Conservation (phyloP, 1,140 invertebrate genomes). For the Phymorhynchus buccinoides region DNA sequence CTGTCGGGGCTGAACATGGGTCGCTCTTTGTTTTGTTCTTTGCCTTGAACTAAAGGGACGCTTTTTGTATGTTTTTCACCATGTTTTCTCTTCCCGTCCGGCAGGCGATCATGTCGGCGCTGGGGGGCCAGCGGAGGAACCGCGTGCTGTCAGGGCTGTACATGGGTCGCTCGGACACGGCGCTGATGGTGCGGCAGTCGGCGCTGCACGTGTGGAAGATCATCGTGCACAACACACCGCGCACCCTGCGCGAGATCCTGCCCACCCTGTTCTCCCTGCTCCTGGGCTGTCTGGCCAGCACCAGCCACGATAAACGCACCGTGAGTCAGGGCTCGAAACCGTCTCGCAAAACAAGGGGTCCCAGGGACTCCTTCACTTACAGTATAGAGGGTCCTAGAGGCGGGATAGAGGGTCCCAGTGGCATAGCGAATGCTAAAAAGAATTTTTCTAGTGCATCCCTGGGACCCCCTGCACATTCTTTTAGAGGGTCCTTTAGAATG, state of each 20-base stretch:
- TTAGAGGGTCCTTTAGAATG: too few relatives aligned
- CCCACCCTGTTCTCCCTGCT: conserved; percentile 93
- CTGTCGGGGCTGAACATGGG: conserved; percentile 98
- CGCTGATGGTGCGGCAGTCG: conserved; percentile 96
- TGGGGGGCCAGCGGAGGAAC: conserved; percentile 92
- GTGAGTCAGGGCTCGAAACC: conserved; percentile 62
- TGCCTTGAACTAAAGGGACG: too few relatives aligned
- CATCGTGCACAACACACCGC: conserved; percentile 96
- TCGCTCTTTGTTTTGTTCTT: too few relatives aligned
- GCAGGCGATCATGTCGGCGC: conserved; percentile 87
- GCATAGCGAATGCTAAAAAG: too few relatives aligned
- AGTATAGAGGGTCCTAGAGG: too few relatives aligned
- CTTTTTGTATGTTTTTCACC: too few relatives aligned
- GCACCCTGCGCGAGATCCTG: conserved; percentile 96
- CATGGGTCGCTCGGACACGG: conserved; percentile 97
- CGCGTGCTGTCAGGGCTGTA: conserved; percentile 95
- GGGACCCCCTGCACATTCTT: too few relatives aligned
- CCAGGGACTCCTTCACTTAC: too few relatives aligned
- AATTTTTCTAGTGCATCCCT: too few relatives aligned
- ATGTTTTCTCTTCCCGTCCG: too few relatives aligned
- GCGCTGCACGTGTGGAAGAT: conserved; percentile 98
- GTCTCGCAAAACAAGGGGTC: too few relatives aligned
- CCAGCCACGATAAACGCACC: conserved; percentile 95
- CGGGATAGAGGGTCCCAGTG: too few relatives aligned
- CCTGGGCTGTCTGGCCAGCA: conserved; percentile 93